Percentiles rank a stretch among this genome's conserved stretches.
Conservation (phyloP, 2,113 vertebrate species). For the Ageneiosus marmoratus region DNA sequence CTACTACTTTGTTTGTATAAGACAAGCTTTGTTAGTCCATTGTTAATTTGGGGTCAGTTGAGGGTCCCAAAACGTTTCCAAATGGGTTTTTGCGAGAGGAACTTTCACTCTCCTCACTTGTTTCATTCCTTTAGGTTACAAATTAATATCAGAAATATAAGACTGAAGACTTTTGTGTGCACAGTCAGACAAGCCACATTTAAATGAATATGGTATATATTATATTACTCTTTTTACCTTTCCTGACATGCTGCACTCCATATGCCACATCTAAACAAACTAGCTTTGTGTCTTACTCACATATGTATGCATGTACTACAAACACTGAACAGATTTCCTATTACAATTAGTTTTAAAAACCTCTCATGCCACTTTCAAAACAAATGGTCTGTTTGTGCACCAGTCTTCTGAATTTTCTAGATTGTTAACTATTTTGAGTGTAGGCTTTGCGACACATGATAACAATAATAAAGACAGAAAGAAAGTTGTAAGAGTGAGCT, state of each 20-base stretch:
- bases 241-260: neutral
- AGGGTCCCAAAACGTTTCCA: neutral
- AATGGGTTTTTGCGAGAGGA: neutral
- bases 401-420: neutral
- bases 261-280: neutral
- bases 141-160: neutral
- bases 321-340: neutral
- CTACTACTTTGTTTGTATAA: neutral
- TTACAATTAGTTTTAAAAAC: neutral
- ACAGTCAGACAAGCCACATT: neutral
- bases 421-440: neutral
- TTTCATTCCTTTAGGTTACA: neutral
- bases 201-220: neutral
- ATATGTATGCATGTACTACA: neutral
- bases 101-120: neutral
- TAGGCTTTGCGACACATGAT: constrained; percentile 6
- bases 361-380: neutral
- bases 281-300: neutral
- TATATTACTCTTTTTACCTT: neutral
- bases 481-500: constrained; percentile 15
- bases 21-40: too few relatives aligned
- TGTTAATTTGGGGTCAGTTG: neutral
- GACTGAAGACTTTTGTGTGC: neutral
- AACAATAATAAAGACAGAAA: neutral
- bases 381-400: neutral